Conservation (phyloP, 2,797 vertebrate species). For the Odontamblyopus rebecca region DNA sequence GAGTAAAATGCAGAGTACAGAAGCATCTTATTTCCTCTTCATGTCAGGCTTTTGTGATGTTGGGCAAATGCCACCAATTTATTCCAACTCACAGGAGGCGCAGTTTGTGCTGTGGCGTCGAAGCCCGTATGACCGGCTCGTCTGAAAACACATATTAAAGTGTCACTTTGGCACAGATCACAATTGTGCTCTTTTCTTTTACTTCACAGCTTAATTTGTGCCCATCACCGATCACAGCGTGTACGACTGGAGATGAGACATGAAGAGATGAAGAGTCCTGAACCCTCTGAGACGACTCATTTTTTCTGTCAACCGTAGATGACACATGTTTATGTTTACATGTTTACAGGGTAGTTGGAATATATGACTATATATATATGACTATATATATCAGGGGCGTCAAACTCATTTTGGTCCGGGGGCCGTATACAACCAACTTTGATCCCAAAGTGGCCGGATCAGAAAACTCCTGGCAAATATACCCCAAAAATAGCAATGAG, state of each 20-base stretch:
- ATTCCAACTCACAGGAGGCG: conserved; percentile 29
- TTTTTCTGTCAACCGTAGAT: background rate
- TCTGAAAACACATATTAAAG: conserved; percentile 42
- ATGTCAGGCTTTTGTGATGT: conserved; percentile 39
- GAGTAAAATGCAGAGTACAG: conserved; percentile 7
- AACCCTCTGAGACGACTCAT: background rate
- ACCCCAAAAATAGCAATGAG: too few relatives aligned
- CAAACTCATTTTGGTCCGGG: too few relatives aligned
- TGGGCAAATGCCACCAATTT: conserved; percentile 38
- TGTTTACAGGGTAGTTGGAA: too few relatives aligned
- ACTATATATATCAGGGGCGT: too few relatives aligned
- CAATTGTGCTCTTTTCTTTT: conserved; percentile 29
- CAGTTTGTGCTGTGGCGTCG: conserved; percentile 7
- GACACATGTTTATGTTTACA: background rate
- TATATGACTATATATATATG: too few relatives aligned
- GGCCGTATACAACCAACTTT: too few relatives aligned
- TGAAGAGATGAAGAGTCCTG: background rate
- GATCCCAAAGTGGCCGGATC: too few relatives aligned
- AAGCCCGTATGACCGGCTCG: conserved; percentile 35
- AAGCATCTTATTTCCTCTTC: conserved; percentile 41
- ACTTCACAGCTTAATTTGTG: too few relatives aligned
- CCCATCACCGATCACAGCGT: background rate
- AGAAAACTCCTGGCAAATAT: too few relatives aligned
- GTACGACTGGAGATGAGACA: background rate
- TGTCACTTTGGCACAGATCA: conserved; percentile 31